These are phyloP conservation scores for Diachrysia chrysitis DNA, from an alignment of 2,888 invertebrate species.

Conservation along the genomic window DNA sequence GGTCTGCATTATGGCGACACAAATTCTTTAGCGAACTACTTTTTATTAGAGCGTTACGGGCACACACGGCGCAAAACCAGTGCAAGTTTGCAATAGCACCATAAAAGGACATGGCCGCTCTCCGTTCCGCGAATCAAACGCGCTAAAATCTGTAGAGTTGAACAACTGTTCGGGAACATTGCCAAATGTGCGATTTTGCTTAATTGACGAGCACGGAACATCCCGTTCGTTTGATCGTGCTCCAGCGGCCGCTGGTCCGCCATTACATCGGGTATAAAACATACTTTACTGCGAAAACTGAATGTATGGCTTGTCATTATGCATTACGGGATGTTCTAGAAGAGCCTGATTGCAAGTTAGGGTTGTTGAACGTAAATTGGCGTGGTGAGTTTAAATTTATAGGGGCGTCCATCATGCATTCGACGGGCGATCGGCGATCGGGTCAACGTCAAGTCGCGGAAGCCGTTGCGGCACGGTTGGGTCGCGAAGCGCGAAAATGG, in stretches of 20 bases:
- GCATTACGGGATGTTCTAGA: constrained; percentile 42
- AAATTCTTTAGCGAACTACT: constrained; percentile 42
- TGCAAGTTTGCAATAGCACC: constrained; percentile 66
- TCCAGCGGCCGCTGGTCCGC: constrained; percentile 67
- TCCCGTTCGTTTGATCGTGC: constrained; percentile 80
- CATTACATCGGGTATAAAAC: constrained; percentile 73
- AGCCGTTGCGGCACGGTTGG: constrained; percentile 75
- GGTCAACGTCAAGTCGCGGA: constrained; percentile 78
- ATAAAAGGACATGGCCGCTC: constrained; percentile 71
- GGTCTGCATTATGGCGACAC: too few relatives aligned
- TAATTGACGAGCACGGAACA: constrained; percentile 84
- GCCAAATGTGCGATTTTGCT: constrained; percentile 85
- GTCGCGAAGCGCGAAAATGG: constrained; percentile 83
- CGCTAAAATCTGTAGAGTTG: constrained; percentile 69
- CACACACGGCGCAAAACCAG: constrained; percentile 25
- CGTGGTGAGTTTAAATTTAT: constrained; percentile 68
- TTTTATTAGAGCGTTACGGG: constrained; percentile 46
- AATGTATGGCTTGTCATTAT: constrained; percentile 58
- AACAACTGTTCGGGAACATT: constrained; percentile 83
- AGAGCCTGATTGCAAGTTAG: constrained; percentile 52
- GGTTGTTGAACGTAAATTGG: constrained; percentile 72
- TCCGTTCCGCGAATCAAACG: constrained; percentile 71
- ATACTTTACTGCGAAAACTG: constrained; percentile 61
- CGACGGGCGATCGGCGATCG: constrained; percentile 75
- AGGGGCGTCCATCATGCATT: constrained; percentile 66